phyloP scores from a whole-genome alignment of 2,888 invertebrate genomes.

The Chirona hameri region DNA sequence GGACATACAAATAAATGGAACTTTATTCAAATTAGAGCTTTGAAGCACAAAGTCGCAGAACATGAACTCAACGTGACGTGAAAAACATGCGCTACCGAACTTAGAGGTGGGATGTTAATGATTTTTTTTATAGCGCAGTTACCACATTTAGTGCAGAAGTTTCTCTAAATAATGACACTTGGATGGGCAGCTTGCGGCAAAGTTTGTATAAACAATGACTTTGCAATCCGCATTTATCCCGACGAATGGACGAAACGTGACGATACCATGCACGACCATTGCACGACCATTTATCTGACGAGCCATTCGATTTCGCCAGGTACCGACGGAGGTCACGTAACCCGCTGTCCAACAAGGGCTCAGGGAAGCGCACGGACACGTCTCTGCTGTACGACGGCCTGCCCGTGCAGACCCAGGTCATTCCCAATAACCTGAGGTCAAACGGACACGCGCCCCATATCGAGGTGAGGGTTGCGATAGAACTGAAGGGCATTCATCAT shows the following conservation, averaged over 20 bases:
- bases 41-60: too few relatives aligned
- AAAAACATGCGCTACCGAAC: too few relatives aligned
- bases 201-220: background rate
- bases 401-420: background rate
- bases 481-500: background rate
- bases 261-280: too few relatives aligned
- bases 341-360: background rate
- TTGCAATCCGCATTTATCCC: background rate
- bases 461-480: background rate
- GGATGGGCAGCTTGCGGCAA: background rate
- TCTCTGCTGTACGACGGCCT: slow-evolving; percentile 12
- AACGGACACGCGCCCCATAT: background rate
- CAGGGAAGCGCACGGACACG: background rate
- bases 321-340: background rate
- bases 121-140: background rate
- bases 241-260: too few relatives aligned
- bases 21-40: too few relatives aligned
- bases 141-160: background rate
- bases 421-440: slow-evolving; percentile 5
- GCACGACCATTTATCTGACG: background rate
- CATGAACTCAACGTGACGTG: too few relatives aligned
- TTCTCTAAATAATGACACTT: background rate
- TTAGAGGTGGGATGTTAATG: background rate
- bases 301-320: background rate
- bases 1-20: background rate